Evolutionary conservation across 2,113 vertebrate species (phyloP), one percentile per base, ranked within the genome.

Genomic region (Takifugu bimaculatus): DNA sequence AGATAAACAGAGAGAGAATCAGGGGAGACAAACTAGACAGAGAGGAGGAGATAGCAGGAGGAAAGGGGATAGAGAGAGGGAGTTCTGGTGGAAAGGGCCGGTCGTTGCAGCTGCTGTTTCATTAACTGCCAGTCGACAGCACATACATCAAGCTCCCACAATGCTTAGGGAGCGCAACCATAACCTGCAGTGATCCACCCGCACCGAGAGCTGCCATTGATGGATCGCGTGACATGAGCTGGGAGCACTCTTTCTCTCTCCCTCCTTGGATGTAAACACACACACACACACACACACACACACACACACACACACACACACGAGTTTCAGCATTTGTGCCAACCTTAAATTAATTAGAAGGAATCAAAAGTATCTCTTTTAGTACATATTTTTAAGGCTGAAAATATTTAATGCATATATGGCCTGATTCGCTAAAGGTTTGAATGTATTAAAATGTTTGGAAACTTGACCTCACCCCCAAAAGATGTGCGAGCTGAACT

Each of bases 111-210:
- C 84, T 81, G 86, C 76, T 81, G 80, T 89, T 88, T 89, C 85
- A 91, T 89, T 87, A 88, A 88, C 87, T 85, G 79, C 76, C 65
- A 62, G 60, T 39, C 69, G 85, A 83, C 80, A 87, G 83, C 83
- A 90, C 80, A 89, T 89, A 90, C 84, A 90, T 89, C 85, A 90
- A 79, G 79, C 64, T 80, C 74, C 79, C 78, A 72, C 79, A 83
- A 87, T 85, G 77, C 83, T 79, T 73, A 63, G 75, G 76, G 82
- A 88, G 78, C 65, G 68, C 73, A 74, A 77, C 75, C 64, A 59
- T 84, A 84, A 88, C 78, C 75, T 77, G 77, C 75, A 85, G 80
- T 69, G 78, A 83, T 81, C 80, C 72, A 72, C 76, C 75, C 72
- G 72, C 69, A 77, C 80, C 80, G 74, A 58, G 75, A 72, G 74